Conservation (phyloP, 2,888 invertebrate genomes). For the Diachrysia chrysitis region DNA sequence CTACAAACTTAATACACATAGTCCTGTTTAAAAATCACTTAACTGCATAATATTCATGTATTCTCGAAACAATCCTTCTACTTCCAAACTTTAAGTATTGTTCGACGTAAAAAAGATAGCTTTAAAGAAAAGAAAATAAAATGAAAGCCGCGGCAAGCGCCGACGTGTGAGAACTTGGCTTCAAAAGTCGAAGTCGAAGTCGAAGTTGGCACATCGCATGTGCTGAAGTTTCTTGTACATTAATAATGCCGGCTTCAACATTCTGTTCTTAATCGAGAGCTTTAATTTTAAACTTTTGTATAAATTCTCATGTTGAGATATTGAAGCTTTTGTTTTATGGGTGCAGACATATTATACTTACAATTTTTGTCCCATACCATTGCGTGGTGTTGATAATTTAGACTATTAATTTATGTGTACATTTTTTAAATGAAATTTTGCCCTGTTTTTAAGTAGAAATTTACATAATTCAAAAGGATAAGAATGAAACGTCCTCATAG, state of each 20-base stretch:
- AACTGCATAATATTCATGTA: conserved; percentile 42
- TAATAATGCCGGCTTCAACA: conserved; percentile 42
- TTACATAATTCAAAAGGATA: no score
- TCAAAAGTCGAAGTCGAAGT: conserved; percentile 46
- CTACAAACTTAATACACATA: not conserved
- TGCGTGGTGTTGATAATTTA: no score
- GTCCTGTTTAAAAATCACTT: conserved; percentile 18
- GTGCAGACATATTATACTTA: not conserved
- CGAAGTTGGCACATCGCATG: conserved; percentile 49
- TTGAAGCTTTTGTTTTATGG: not conserved
- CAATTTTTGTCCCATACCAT: no score
- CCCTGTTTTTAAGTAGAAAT: no score
- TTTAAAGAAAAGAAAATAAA: conserved; percentile 50
- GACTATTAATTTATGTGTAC: no score
- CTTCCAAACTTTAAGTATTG: conserved; percentile 44
- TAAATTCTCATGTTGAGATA: not conserved
- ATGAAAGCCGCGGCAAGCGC: conserved; percentile 52
- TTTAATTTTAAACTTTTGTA: not conserved
- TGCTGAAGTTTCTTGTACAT: conserved; percentile 47
- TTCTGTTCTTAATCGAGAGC: conserved; percentile 32
- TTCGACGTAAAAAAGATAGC: conserved; percentile 52
- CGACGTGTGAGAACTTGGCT: conserved; percentile 52
- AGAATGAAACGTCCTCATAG: no score
- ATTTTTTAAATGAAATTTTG: no score
- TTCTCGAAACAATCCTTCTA: conserved; percentile 40